A percentile compares a stretch with the other conserved stretches of the same genome.
phyloP scores from a whole-genome alignment of 2,797 vertebrate genomes.

The Scolopax bukidnonensis region DNA sequence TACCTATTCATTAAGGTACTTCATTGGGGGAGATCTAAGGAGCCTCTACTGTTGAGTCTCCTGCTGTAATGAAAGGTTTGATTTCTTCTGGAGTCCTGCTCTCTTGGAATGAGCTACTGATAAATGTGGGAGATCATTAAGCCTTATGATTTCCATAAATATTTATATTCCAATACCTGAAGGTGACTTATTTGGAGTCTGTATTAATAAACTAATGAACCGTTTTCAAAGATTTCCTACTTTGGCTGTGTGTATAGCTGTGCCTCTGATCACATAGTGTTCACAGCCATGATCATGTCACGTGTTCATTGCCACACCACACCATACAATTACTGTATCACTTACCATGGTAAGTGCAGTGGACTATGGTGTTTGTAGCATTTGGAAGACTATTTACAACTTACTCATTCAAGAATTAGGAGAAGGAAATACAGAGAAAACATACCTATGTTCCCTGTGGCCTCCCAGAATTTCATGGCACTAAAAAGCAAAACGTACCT shows the following conservation, averaged over 20 bases:
- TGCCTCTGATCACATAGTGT: not conserved
- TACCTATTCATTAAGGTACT: not conserved
- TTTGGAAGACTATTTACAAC: not conserved
- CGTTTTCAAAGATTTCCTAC: not conserved
- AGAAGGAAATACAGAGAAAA: not conserved
- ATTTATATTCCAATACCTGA: not conserved
- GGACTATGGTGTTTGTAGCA: not conserved
- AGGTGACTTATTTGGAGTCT: not conserved
- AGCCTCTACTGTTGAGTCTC: not conserved
- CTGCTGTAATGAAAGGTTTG: not conserved
- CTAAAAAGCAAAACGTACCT: not conserved
- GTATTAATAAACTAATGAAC: not conserved
- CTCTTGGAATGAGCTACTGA: not conserved
- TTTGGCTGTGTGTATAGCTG: not conserved
- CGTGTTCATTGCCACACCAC: not conserved
- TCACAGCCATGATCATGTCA: not conserved
- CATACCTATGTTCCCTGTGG: not conserved
- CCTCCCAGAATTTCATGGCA: not conserved
- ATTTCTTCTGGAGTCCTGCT: not conserved
- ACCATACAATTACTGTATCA: rapidly evolving
- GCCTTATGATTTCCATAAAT: rapidly evolving
- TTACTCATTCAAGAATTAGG: not conserved
- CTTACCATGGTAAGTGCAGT: not conserved
- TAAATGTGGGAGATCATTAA: not conserved
- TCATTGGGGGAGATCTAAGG: not conserved